Base-by-base conservation (phyloP, 2,888 invertebrate genomes). In the Xiphydria camelus region DNA sequence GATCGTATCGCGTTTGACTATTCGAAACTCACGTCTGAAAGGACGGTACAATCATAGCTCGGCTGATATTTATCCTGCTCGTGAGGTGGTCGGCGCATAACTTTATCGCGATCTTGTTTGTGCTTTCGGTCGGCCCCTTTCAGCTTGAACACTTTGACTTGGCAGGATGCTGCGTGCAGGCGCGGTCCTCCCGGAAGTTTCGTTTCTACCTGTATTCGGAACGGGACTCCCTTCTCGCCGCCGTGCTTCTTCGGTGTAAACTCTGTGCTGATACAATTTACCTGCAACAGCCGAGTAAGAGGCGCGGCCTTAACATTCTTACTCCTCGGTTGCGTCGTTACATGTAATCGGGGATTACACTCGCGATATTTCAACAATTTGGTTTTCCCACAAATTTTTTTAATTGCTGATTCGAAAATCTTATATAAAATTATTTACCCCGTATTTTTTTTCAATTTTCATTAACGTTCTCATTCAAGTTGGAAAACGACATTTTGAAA, bases 231-330 rank as follows among this genome's bases (percentile, higher is more conserved):
- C 70, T 97, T 97, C 77, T 97, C 97, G 1, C 97, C 97, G 35
- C 97, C 97, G 76, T 97, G 96, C 69, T 96, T 96, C 75, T 95
- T 96, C 0, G 94, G 92, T 0, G 97, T 97, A 74, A 97, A 97
- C 78, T 97, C 97, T 0, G 97, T 97, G 51, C 95, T 95, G 65
- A 97, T 97, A 76, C 95, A 96, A 77, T 97, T 94, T 35, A 91
- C 88, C 90, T 89, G 70, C 3, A 71, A 70, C 44, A 20, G 48
- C 2, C 9, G 34, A 6, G 5, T 15, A 6, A 4, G 10, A 2
- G n/a, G n/a, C n/a, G n/a, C n/a, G n/a, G n/a, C n/a, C n/a, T n/a
- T n/a, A n/a, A n/a, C n/a, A n/a, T n/a, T n/a, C n/a, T n/a, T n/a
- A n/a, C n/a, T n/a, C n/a, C n/a, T n/a, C n/a, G n/a, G n/a, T n/a